These are phyloP conservation scores for Merluccius polli DNA, from an alignment of 2,797 vertebrate genomes.

Conservation along the genomic window DNA sequence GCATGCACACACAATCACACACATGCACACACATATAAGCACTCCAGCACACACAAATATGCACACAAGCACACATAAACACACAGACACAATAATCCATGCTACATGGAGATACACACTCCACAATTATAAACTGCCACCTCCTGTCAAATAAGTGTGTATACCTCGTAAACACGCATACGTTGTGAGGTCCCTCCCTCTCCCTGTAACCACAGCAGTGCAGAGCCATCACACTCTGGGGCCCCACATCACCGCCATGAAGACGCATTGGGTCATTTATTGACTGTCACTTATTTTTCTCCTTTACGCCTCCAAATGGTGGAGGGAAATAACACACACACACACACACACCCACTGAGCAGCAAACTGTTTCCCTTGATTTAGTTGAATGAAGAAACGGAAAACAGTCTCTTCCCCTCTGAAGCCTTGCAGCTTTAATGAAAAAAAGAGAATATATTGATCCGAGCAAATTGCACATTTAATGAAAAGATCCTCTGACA, in stretches of 20 bases:
- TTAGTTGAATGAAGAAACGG: constrained; percentile 11
- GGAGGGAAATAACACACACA: not conserved
- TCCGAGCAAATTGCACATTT: constrained; percentile 44
- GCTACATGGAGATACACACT: no score
- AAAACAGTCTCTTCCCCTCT: constrained; percentile 25
- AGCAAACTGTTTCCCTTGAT: not conserved
- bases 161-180: not conserved
- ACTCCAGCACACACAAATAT: not conserved
- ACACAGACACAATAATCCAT: not conserved
- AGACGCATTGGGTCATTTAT: no score
- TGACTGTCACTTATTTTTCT: no score
- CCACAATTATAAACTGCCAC: no score
- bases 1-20: not conserved
- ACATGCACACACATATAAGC: not conserved
- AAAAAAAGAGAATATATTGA: constrained; percentile 36
- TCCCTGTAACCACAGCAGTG: no score
- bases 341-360: constrained; percentile 8
- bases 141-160: not conserved
- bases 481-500: constrained; percentile 40
- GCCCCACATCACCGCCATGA: no score
- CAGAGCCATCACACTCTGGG: no score
- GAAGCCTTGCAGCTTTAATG: constrained; percentile 23
- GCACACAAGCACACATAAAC: not conserved
- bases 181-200: no score
- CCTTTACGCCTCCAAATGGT: no score